phyloP scores from a whole-genome alignment of 2,113 vertebrate genomes.

The Crotalus viridis region DNA sequence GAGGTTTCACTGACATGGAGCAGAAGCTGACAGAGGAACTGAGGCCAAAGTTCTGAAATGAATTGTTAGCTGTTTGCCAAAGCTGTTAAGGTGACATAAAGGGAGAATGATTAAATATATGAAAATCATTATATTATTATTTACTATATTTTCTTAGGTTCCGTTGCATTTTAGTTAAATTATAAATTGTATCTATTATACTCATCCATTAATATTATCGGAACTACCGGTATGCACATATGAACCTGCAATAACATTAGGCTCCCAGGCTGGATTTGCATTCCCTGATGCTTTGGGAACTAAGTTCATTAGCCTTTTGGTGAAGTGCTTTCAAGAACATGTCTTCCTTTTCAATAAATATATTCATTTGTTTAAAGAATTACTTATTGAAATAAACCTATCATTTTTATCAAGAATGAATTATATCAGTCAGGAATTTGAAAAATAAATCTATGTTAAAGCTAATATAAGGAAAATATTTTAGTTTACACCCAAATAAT shows the following conservation, averaged over 20 bases:
- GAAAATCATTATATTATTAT: not conserved
- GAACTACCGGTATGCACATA: not conserved
- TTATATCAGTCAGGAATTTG: not conserved
- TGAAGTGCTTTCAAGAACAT: not conserved
- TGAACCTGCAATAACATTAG: not conserved
- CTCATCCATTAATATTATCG: not conserved
- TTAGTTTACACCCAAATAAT: not conserved
- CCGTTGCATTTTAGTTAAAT: not conserved
- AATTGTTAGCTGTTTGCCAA: not conserved
- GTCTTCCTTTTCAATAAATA: not conserved
- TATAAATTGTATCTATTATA: not conserved
- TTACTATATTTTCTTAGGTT: not conserved
- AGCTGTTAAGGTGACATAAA: not conserved
- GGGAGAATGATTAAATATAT: not conserved
- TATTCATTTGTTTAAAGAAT: not conserved
- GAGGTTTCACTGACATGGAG: slow-evolving; percentile 22
- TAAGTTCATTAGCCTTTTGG: not conserved
- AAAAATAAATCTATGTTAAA: not conserved
- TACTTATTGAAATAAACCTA: not conserved
- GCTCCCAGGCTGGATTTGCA: not conserved
- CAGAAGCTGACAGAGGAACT: slow-evolving; percentile 2
- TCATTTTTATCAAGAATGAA: not conserved
- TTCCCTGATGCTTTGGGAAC: not conserved
- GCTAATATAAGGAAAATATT: not conserved
- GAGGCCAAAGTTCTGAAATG: not conserved